phyloP scores from a whole-genome alignment of 92 coral and sea anemone species.

The Epizoanthus ramosus region DNA sequence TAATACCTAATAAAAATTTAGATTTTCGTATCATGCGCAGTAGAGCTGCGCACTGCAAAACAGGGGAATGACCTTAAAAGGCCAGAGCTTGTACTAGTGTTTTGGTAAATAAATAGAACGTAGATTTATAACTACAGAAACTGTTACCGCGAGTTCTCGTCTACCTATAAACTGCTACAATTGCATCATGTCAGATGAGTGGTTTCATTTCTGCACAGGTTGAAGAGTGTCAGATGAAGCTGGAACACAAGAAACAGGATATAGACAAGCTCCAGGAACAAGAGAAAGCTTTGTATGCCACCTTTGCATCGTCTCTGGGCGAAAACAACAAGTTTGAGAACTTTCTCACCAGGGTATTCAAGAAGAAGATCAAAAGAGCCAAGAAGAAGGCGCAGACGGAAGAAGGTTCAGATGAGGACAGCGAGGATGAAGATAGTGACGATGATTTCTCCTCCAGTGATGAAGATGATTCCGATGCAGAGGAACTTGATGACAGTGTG shows the following conservation, averaged over 20 bases:
- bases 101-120: too few species aligned
- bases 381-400: conserved; percentile 90
- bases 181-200: background rate
- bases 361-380: conserved; percentile 96
- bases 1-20: too few species aligned
- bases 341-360: conserved; percentile 92
- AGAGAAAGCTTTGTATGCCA: conserved; percentile 86
- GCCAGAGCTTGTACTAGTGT: too few species aligned
- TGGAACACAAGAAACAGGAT: conserved; percentile 91
- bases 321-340: conserved; percentile 98
- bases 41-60: too few species aligned
- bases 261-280: conserved; percentile 93
- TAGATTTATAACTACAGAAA: too few species aligned
- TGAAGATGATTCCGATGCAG: conserved; percentile 93
- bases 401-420: conserved; percentile 96
- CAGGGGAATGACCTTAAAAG: too few species aligned
- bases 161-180: background rate
- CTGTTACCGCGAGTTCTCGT: too few species aligned
- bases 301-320: conserved; percentile 92
- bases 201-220: conserved; percentile 56
- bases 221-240: conserved; percentile 90
- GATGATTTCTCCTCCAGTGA: conserved; percentile 97
- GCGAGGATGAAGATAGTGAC: conserved; percentile 97
- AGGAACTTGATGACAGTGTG: conserved; percentile 94
- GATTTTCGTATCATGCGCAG: too few species aligned